Evolutionary conservation across 1,140 invertebrate genomes (phyloP).

Genomic region (Tetraneura akinire): DNA sequence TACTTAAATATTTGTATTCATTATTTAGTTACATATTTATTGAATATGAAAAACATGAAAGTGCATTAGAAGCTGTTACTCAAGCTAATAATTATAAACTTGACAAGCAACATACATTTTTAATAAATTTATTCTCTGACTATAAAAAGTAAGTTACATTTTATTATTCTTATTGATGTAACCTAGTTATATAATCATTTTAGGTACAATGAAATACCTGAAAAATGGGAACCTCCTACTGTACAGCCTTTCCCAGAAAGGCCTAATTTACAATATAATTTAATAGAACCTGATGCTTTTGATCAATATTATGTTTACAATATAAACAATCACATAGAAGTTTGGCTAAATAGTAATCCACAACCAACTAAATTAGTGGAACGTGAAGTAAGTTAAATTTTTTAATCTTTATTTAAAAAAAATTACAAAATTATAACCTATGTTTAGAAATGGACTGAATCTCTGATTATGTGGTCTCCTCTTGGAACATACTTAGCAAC

Average conservation of each 20-base stretch:
- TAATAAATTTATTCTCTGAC: conserved; percentile 94
- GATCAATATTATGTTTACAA: conserved; percentile 92
- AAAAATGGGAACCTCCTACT: conserved; percentile 88
- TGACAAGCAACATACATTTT: conserved; percentile 94
- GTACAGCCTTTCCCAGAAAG: conserved; percentile 84
- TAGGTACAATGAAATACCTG: conserved; percentile 86
- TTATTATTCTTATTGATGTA: neutral
- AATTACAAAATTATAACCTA: too few species aligned
- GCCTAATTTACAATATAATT: conserved; percentile 86
- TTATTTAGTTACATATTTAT: conserved; percentile 81
- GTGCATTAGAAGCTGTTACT: conserved; percentile 85
- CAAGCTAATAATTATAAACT: conserved; percentile 90
- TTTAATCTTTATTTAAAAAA: neutral
- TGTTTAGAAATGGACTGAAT: conserved; percentile 87
- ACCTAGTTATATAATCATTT: too few species aligned
- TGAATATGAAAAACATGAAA: conserved; percentile 80
- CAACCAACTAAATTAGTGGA: conserved; percentile 83
- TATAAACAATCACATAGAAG: conserved; percentile 72
- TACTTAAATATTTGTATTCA: conserved; percentile 49
- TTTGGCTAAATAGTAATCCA: conserved; percentile 87
- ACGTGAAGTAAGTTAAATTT: conserved; percentile 68
- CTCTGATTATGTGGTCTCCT: conserved; percentile 95
- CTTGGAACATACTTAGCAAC: conserved; percentile 94
- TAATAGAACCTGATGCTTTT: conserved; percentile 89
- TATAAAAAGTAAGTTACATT: conserved; percentile 78